These are phyloP conservation scores for Liodrosophila aerea DNA, from an alignment of 2,888 invertebrate genomes.

Conservation along the genomic window DNA sequence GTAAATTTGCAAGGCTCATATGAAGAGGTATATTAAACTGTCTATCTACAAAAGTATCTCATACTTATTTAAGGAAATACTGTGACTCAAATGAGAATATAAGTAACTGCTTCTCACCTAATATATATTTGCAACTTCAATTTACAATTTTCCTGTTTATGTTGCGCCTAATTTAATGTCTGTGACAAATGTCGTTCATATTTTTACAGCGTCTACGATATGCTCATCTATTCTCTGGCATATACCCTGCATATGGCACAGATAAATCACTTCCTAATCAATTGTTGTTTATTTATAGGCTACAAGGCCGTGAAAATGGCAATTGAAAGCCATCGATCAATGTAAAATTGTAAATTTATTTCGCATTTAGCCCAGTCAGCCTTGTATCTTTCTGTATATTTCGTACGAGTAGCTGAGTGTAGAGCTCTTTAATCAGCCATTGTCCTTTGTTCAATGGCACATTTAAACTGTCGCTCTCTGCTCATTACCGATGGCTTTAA, in stretches of 20 bases:
- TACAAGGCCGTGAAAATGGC: slow-evolving; percentile 49
- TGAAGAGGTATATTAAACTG: no score
- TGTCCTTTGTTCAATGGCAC: slow-evolving; percentile 32
- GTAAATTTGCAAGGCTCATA: no score
- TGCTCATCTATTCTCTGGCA: slow-evolving; percentile 10
- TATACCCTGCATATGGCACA: slow-evolving; percentile 26
- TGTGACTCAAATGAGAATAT: no score
- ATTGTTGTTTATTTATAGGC: slow-evolving; percentile 52
- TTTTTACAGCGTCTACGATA: slow-evolving; percentile 17
- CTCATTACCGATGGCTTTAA: slow-evolving; percentile 51
- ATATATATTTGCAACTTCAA: slow-evolving; percentile 2
- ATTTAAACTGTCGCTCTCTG: slow-evolving; percentile 16
- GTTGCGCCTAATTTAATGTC: neutral
- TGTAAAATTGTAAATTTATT: slow-evolving; percentile 49
- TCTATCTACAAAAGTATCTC: no score
- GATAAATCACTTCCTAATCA: slow-evolving; percentile 57
- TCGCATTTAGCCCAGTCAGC: slow-evolving; percentile 30
- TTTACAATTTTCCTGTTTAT: neutral
- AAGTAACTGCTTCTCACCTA: slow-evolving; percentile 11
- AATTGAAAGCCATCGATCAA: slow-evolving; percentile 63
- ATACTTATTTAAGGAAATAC: no score
- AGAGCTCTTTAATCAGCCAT: neutral
- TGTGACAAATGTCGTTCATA: slow-evolving; percentile 14
- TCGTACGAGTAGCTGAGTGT: neutral
- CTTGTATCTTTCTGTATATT: slow-evolving; percentile 1